Evolutionary conservation across 2,113 vertebrate genomes (phyloP), one percentile per base, ranked within the genome.

Genomic region (Heteronetta atricapilla): DNA sequence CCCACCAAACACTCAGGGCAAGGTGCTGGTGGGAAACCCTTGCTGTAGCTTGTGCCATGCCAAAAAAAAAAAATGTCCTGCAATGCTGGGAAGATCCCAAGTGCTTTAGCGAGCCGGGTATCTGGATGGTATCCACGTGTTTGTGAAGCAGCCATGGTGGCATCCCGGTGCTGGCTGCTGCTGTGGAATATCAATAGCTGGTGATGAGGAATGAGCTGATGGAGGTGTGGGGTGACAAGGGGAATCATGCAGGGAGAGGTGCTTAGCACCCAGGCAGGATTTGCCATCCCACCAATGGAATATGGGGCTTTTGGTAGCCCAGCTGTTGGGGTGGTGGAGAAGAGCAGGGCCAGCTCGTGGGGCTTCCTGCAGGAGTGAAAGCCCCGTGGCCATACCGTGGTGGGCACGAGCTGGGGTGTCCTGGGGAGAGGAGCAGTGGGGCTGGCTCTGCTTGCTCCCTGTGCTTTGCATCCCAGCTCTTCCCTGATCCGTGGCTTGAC

Each of bases 161-260:
- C 16, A 50, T 90, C 68, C 55, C 2, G 1, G 63, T 63, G 75
- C 53, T 85, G 42, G 11, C 36, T 55, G 55, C 50, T 38, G 36
- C 40, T 38, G 68, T 96, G 48, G 94, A 95, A 93, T 94, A 96
- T 94, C 95, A 86, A 95, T 86, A 52, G 46, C 33, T 2, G 0
- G 64, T 34, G 86, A 84, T 89, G 80, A 95, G 66, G 74, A 95
- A 92, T 95, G 90, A 78, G 52, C 88, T 86, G 83, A 40, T 77
- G 26, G 86, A 82, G 79, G 75, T 91, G 63, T 80, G 79, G 67
- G 75, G 44, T 93, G 89, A 42, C 75, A 70, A 82, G 53, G 31
- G 58, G 73, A 77, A 80, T 77, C 20, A 44, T 11, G 31, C 40
- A 50, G 29, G n/a, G 50, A 92, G 40, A 58, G 15, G 19, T 40